Evolutionary conservation across 2,888 invertebrate genomes (phyloP).

Genomic region (Aphodius sticticus): DNA sequence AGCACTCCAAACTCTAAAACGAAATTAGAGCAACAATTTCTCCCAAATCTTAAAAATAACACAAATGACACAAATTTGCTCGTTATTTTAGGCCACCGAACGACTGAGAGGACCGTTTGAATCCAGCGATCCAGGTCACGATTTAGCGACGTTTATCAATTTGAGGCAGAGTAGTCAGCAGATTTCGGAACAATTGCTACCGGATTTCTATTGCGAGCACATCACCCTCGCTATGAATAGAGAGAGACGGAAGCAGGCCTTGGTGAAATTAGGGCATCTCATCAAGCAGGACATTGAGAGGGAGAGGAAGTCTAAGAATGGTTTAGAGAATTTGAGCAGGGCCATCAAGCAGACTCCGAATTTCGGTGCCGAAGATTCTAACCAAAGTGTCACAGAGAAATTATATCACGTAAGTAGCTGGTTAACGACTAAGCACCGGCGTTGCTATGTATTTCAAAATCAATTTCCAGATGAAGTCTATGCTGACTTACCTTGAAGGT

Average conservation of each 20-base stretch:
- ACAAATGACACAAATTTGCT: background rate
- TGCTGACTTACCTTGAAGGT: conserved; percentile 91
- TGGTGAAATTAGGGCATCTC: conserved; percentile 84
- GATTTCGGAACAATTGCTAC: conserved; percentile 82
- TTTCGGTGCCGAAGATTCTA: conserved; percentile 87
- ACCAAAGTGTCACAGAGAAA: conserved; percentile 91
- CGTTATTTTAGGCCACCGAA: conserved; percentile 70
- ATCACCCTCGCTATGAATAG: conserved; percentile 92
- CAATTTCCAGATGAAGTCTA: conserved; percentile 82
- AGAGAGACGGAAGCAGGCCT: conserved; percentile 85
- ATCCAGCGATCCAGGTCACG: conserved; percentile 76
- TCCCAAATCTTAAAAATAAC: no score
- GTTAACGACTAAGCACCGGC: no score
- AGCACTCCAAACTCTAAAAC: background rate
- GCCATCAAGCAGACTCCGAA: conserved; percentile 87
- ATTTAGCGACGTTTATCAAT: conserved; percentile 70
- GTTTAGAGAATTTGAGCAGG: conserved; percentile 86
- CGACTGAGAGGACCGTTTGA: conserved; percentile 74
- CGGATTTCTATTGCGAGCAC: conserved; percentile 96
- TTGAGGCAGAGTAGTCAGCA: conserved; percentile 70
- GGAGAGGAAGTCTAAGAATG: conserved; percentile 88
- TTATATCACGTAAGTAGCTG: conserved; percentile 80
- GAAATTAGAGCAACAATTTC: no score
- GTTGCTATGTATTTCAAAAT: no score
- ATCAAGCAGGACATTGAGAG: conserved; percentile 89